Evolutionary conservation across 2,888 invertebrate species (phyloP).

Genomic region (Bugula neritina): DNA sequence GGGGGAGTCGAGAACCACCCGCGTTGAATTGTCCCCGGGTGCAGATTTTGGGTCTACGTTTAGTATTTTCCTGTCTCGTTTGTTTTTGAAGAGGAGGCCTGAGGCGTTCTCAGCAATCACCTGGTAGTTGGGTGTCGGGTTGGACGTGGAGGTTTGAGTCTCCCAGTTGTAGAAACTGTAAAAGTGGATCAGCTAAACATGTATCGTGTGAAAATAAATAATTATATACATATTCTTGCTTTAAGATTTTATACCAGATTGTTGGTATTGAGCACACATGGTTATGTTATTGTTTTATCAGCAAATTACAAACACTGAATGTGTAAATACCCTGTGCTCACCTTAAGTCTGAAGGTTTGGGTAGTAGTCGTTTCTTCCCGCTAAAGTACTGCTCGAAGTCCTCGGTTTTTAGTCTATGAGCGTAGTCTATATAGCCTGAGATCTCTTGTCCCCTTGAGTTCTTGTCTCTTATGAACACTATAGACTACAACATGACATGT

Average conservation of each 20-base stretch:
- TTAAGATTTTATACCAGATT: too few species aligned
- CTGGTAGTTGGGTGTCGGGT: constrained; percentile 71
- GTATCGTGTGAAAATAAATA: too few species aligned
- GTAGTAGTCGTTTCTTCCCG: constrained; percentile 62
- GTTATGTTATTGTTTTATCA: too few species aligned
- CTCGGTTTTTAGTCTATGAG: constrained; percentile 64
- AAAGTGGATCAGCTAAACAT: too few species aligned
- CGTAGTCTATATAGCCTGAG: constrained; percentile 79
- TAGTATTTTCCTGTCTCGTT: constrained; percentile 71
- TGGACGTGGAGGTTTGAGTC: constrained; percentile 64
- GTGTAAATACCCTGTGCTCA: too few species aligned
- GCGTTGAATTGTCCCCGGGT: constrained; percentile 66
- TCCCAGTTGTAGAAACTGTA: constrained; percentile 66
- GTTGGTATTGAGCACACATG: too few species aligned
- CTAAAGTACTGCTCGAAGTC: constrained; percentile 73
- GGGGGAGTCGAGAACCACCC: constrained; percentile 62
- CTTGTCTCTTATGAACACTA: constrained; percentile 69
- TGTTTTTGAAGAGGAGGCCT: constrained; percentile 73
- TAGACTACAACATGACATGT: constrained; percentile 55
- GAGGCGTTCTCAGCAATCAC: constrained; percentile 68
- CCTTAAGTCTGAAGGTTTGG: constrained; percentile 66
- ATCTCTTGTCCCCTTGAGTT: constrained; percentile 70
- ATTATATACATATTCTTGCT: too few species aligned
- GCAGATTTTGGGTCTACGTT: constrained; percentile 63
- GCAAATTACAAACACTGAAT: too few species aligned